phyloP scores from a whole-genome alignment of 2,797 vertebrate species.

The Moxostoma hubbsi region DNA sequence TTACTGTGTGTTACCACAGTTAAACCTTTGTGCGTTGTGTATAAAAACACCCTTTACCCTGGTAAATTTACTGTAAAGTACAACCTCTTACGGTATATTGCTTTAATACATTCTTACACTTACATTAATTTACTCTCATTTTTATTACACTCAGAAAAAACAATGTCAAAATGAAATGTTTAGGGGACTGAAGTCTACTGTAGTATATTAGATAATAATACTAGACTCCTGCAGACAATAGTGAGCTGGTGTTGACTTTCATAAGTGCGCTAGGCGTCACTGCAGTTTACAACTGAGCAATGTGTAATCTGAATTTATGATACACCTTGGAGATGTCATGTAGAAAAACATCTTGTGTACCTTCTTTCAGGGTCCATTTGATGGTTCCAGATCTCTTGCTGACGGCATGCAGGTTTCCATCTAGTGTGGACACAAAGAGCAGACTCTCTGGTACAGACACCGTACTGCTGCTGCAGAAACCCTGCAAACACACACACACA shows the following conservation, averaged over 20 bases:
- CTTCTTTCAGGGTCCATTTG: slow-evolving; percentile 99
- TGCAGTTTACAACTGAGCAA: slow-evolving; percentile 31
- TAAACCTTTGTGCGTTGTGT: too few species aligned
- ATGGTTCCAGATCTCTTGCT: slow-evolving; percentile 94
- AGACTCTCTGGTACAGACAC: slow-evolving; percentile 92
- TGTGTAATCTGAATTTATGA: slow-evolving; percentile 44
- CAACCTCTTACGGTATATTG: too few species aligned
- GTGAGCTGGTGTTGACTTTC: slow-evolving; percentile 12
- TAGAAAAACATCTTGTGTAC: slow-evolving; percentile 70
- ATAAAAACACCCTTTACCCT: too few species aligned
- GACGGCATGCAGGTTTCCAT: slow-evolving; percentile 95
- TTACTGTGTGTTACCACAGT: too few species aligned
- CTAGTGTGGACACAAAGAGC: slow-evolving; percentile 95
- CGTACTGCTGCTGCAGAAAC: slow-evolving; percentile 79
- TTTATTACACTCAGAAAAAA: too few species aligned
- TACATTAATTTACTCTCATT: too few species aligned
- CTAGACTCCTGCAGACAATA: slow-evolving; percentile 30
- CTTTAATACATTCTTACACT: too few species aligned
- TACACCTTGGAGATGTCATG: not conserved
- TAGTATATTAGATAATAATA: not conserved
- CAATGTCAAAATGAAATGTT: too few species aligned
- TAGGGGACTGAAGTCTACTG: not conserved
- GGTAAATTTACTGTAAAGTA: too few species aligned
- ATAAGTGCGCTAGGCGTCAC: not conserved
- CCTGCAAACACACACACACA: slow-evolving; percentile 73